Percentiles rank a stretch among this genome's conserved stretches.
These are phyloP conservation scores for Oncorhynchus masou DNA, from an alignment of 2,113 vertebrate genomes.

Conservation along the genomic window DNA sequence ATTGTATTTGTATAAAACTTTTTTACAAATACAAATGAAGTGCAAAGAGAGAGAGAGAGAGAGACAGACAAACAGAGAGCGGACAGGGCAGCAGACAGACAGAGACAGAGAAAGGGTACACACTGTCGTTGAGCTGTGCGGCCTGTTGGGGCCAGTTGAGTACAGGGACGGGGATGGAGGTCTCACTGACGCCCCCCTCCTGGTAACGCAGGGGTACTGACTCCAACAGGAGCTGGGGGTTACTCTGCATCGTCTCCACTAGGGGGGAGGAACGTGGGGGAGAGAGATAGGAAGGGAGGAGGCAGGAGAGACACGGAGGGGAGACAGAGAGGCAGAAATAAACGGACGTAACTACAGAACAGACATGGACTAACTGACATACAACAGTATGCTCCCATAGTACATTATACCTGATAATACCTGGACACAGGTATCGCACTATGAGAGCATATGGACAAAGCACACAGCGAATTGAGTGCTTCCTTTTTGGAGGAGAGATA, in stretches of 20 bases:
- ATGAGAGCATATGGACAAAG: neutral
- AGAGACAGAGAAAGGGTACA: constrained; percentile 59
- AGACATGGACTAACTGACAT: no score
- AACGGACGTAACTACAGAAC: no score
- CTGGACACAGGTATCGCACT: no score
- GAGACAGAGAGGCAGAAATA: no score
- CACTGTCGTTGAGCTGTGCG: constrained; percentile 82
- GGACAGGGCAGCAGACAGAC: neutral
- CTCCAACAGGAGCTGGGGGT: constrained; percentile 90
- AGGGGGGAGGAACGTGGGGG: neutral
- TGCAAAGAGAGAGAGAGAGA: neutral
- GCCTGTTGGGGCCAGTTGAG: constrained; percentile 84
- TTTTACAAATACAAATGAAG: no score
- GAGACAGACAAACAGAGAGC: neutral
- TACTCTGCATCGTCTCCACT: constrained; percentile 95
- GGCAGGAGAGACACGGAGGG: no score
- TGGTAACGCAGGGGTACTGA: constrained; percentile 78
- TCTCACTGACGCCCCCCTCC: constrained; percentile 68
- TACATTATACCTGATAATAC: no score
- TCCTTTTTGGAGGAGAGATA: neutral
- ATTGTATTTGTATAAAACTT: no score
- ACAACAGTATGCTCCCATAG: no score
- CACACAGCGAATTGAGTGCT: no score
- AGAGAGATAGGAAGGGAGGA: no score
- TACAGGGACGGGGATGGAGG: constrained; percentile 88